Evolutionary conservation across 2,888 invertebrate species (phyloP), one percentile per base, ranked within the genome.

Genomic region (Amphipoea oculea): DNA sequence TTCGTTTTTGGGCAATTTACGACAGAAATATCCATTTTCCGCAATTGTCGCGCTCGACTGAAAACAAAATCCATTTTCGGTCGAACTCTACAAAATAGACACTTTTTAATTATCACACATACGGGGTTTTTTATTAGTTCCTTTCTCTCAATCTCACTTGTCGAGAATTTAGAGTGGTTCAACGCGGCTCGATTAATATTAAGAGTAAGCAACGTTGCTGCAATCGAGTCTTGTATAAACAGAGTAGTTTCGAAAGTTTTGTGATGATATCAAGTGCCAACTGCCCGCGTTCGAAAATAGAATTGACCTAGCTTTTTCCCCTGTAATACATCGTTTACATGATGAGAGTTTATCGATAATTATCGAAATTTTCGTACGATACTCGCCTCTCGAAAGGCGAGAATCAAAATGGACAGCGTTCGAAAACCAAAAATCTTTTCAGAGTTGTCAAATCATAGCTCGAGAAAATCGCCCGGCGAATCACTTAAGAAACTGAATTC

Each of bases 241-340:
- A 83, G 23, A 57, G 14, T n/a, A 51, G 84, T 83, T 83, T 78
- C 80, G 67, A 68, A 73, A 68, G 68, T 65, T 73, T 60, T 63
- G 51, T 69, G 65, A 20, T 69, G 84, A 48, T 81, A 68, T 63
- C 48, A 79, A 84, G 73, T 66, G 75, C 63, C 80, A 76, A 68
- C 57, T 57, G 68, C 45, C 4, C n/a, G 66, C n/a, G 42, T 66
- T 62, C n/a, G 17, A 57, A 83, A 72, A 67, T 77, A 74, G 84
- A 72, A 74, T 45, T 62, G 80, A 81, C 80, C 84, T 69, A 81
- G 84, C 80, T 84, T 68, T 78, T 81, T 69, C 48, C 17, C 29
- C 62, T 78, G 23, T 45, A 45, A 78, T n/a, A 78, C 12, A 14
- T 36, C 1, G 65, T 57, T 79, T 54, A 65, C 36, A 79, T 14